Evolutionary conservation across 2,113 vertebrate genomes (phyloP).

Genomic region (Ictidomys tridecemlineatus): DNA sequence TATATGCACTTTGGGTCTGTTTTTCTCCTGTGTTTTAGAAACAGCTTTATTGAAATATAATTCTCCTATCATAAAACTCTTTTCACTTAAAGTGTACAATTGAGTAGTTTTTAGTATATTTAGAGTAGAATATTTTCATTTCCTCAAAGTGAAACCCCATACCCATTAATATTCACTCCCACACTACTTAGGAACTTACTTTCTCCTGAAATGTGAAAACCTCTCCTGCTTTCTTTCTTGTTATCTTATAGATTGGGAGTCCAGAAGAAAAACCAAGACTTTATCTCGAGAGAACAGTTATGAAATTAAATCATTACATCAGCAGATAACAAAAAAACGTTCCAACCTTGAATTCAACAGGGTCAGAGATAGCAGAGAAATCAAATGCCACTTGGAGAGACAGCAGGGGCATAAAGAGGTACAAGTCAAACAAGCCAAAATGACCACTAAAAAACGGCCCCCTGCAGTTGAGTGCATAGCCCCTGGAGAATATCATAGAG

Average conservation of each 20-base stretch:
- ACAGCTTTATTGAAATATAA: too few relatives aligned
- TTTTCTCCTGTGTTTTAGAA: constrained; percentile 46
- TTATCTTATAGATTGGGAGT: constrained; percentile 62
- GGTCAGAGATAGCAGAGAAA: neutral
- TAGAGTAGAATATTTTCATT: too few relatives aligned
- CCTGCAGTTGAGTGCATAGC: neutral
- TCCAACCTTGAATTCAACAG: neutral
- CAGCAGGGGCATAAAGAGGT: neutral
- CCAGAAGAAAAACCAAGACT: constrained; percentile 42
- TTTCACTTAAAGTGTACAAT: too few relatives aligned
- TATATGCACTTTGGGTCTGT: neutral
- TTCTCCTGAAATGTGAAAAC: constrained; percentile 25
- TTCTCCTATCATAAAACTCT: too few relatives aligned
- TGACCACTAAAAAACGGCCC: neutral
- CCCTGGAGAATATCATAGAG: neutral
- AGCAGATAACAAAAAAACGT: neutral
- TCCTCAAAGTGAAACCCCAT: too few relatives aligned
- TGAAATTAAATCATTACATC: constrained; percentile 14
- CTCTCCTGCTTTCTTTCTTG: neutral
- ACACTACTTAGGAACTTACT: neutral
- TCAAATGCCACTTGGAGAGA: neutral
- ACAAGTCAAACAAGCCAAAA: neutral
- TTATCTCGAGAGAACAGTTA: neutral
- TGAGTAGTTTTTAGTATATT: too few relatives aligned
- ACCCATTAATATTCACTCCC: too few relatives aligned